Percentiles rank a stretch among this genome's conserved stretches.
Evolutionary conservation across 2,888 invertebrate genomes (phyloP).

Genomic region (Lamellibrachia columna): DNA sequence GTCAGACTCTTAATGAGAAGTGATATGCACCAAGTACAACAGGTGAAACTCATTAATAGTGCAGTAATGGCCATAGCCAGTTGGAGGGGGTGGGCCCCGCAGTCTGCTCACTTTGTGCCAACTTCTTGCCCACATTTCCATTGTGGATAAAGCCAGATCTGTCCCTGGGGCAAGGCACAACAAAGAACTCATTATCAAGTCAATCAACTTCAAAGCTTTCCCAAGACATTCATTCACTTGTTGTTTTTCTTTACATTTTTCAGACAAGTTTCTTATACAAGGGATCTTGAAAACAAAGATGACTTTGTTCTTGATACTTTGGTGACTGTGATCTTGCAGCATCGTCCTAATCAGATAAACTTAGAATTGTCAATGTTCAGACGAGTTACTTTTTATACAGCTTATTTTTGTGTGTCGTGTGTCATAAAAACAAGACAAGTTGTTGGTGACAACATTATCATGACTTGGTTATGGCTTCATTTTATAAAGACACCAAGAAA

Average conservation of each 20-base stretch:
- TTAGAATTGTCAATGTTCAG: not conserved
- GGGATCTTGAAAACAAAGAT: not conserved
- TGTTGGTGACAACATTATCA: not conserved
- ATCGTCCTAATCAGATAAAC: not conserved
- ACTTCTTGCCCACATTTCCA: constrained; percentile 3
- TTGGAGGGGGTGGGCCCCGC: not conserved
- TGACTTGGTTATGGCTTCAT: not conserved
- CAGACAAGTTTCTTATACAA: not conserved
- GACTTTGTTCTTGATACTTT: not conserved
- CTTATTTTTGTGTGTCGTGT: not conserved
- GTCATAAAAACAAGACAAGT: not conserved
- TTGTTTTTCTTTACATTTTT: not conserved
- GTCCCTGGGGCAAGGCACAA: not conserved
- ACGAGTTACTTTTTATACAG: not conserved
- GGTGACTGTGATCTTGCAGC: not conserved
- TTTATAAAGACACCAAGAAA: not conserved
- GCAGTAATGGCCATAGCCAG: not conserved
- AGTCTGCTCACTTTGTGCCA: not conserved
- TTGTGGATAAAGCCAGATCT: not conserved
- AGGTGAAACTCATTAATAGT: constrained; percentile 5
- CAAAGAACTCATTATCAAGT: not conserved
- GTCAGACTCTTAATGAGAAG: constrained; percentile 1
- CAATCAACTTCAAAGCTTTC: not conserved
- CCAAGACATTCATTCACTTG: not conserved
- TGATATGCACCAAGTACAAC: constrained; percentile 4